A percentile compares a stretch with the other conserved stretches of the same genome.
These are phyloP conservation scores for Oreochromis mossambicus DNA, from an alignment of 2,797 vertebrate species.

Conservation along the genomic window DNA sequence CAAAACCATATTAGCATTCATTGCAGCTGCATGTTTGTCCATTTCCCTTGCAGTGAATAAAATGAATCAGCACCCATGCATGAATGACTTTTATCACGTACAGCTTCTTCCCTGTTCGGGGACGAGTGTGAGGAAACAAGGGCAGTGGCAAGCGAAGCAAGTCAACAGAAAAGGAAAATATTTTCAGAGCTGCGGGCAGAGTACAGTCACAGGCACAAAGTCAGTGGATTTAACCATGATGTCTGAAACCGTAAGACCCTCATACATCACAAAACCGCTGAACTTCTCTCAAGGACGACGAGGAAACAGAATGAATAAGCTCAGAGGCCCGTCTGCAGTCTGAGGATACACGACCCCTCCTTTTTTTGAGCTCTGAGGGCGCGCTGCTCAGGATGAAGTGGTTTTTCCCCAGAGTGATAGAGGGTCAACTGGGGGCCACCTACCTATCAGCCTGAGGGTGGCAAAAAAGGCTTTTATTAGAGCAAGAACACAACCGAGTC, in stretches of 20 bases:
- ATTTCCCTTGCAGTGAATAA: not conserved
- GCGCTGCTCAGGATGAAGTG: not conserved
- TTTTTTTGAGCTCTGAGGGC: not conserved
- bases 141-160: not conserved
- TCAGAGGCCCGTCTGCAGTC: constrained; percentile 14
- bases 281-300: constrained; percentile 60
- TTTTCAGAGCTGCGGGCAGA: constrained; percentile 1
- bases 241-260: constrained; percentile 46
- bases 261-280: constrained; percentile 49
- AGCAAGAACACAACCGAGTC: not conserved
- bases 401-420: not conserved
- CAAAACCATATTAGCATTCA: not conserved
- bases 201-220: constrained; percentile 14
- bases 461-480: not conserved
- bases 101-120: not conserved
- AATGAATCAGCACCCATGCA: not conserved
- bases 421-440: not conserved
- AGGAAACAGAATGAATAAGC: constrained; percentile 37
- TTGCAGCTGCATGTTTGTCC: not conserved
- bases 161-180: constrained; percentile 1
- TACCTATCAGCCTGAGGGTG: not conserved
- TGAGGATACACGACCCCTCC: constrained; percentile 21
- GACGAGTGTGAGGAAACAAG: not conserved
- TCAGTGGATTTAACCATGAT: constrained; percentile 28
- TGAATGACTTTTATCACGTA: not conserved